These are phyloP conservation scores for Jordanella pulchra DNA, from an alignment of 2,797 vertebrate genomes.

Conservation along the genomic window DNA sequence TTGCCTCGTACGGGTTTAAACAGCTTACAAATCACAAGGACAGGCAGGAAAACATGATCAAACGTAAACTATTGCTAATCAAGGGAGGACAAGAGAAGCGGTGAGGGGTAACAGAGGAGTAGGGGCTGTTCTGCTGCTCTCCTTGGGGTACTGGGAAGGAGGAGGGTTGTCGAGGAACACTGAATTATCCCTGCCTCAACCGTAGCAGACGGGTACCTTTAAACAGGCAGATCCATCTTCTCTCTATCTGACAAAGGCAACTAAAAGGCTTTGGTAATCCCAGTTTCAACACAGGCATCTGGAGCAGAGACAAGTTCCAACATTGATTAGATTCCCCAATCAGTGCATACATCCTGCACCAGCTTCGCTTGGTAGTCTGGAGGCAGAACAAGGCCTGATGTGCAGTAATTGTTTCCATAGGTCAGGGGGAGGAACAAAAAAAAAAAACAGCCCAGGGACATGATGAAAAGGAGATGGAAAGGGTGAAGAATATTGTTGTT, in stretches of 20 bases:
- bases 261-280: conserved; percentile 70
- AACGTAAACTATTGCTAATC: conserved; percentile 68
- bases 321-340: conserved; percentile 74
- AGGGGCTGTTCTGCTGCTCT: conserved; percentile 50
- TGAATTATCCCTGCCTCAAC: conserved; percentile 69
- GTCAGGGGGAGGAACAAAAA: conserved; percentile 57
- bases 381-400: conserved; percentile 63
- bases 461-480: conserved; percentile 74
- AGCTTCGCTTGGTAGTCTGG: conserved; percentile 68
- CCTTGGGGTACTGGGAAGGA: conserved; percentile 59
- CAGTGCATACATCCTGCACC: conserved; percentile 63
- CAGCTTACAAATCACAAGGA: conserved; percentile 80
- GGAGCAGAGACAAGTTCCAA: conserved; percentile 69
- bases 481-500: conserved; percentile 72
- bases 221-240: conserved; percentile 69
- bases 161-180: conserved; percentile 57
- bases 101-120: conserved; percentile 34
- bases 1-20: conserved; percentile 78
- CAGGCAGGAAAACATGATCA: conserved; percentile 75
- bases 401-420: conserved; percentile 78
- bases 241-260: conserved; percentile 58
- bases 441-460: conserved; percentile 68
- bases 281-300: conserved; percentile 69
- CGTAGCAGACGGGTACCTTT: conserved; percentile 65
- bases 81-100: conserved; percentile 54